Evolutionary conservation across 2,113 vertebrate genomes (phyloP), one percentile per base, ranked within the genome.

Genomic region (Solenodon paradoxus): DNA sequence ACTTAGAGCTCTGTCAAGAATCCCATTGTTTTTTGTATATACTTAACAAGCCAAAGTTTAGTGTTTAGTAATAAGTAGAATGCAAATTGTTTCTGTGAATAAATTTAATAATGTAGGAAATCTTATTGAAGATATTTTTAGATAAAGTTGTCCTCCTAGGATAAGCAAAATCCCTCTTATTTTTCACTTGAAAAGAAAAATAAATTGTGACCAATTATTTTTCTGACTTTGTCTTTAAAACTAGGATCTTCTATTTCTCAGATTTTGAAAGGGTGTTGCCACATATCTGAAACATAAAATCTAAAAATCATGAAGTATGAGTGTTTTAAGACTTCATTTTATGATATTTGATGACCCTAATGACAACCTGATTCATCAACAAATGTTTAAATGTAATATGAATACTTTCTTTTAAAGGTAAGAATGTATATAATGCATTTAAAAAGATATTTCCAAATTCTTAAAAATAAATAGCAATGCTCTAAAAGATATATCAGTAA

Each of bases 341-440:
- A 72, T 69, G 59, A 30, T 30, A 91, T 38, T 84, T 75, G 81
- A 45, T 96, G 47, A 68, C 15, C 1, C 40, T 15, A 45, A 32
- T 47, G 24, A 0, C 55, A 88, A 88, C 2, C 2, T 78, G 11
- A 90, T 55, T 88, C 71, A 38, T 87, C 7, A 84, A 61, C 26
- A 90, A 74, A 68, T 88, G 30, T 20, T 72, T 71, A 83, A 97
- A 78, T 66, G 16, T n/a, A 61, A 69, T 95, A 1, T n/a, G 47
- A 69, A 51, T 80, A 55, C 7, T 77, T 51, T 19, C 20, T 88
- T 59, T 40, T 47, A 69, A 68, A 59, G 0, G 0, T 53, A 89
- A 63, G n/a, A 49, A 30, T 78, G 85, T 90, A 83, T 28, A 22
- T 26, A 64, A 53, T 59, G 2, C 1, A 38, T 77, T 64, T 20